A percentile compares a stretch with the other conserved stretches of the same genome.
These are phyloP conservation scores for Drosophila nigritarsus DNA, from an alignment of 2,888 invertebrate species.

Conservation along the genomic window DNA sequence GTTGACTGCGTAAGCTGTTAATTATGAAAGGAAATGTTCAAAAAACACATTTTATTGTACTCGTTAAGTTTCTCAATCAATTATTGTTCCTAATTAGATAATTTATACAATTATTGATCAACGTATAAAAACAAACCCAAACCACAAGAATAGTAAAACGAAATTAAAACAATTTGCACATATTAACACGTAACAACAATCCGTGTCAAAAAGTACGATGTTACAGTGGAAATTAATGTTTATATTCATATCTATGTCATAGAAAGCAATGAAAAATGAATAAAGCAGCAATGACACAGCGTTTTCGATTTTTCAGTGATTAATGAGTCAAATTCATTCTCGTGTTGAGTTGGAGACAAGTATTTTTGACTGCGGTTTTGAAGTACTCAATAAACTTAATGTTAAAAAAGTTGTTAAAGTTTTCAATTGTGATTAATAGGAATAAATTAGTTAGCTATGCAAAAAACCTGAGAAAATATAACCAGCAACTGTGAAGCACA, in stretches of 20 bases:
- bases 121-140: neutral
- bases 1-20: neutral
- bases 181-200: constrained; percentile 59
- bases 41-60: neutral
- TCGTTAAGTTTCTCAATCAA: neutral
- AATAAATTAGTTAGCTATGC: constrained; percentile 1
- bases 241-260: constrained; percentile 26
- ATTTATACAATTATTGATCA: constrained; percentile 12
- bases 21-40: neutral
- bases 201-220: too few relatives aligned
- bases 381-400: neutral
- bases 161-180: constrained; percentile 38
- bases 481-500: constrained; percentile 11
- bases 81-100: constrained; percentile 9
- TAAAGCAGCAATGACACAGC: constrained; percentile 30
- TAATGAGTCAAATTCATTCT: neutral
- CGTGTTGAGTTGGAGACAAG: constrained; percentile 2
- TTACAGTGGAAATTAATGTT: neutral
- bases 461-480: constrained; percentile 20
- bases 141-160: constrained; percentile 8
- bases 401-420: constrained; percentile 3
- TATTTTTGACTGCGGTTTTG: constrained; percentile 2
- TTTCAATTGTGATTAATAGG: constrained; percentile 1
- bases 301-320: constrained; percentile 39
- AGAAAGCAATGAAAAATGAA: constrained; percentile 42